Evolutionary conservation across 2,888 invertebrate species (phyloP).

Genomic region (Cantharis nigra): DNA sequence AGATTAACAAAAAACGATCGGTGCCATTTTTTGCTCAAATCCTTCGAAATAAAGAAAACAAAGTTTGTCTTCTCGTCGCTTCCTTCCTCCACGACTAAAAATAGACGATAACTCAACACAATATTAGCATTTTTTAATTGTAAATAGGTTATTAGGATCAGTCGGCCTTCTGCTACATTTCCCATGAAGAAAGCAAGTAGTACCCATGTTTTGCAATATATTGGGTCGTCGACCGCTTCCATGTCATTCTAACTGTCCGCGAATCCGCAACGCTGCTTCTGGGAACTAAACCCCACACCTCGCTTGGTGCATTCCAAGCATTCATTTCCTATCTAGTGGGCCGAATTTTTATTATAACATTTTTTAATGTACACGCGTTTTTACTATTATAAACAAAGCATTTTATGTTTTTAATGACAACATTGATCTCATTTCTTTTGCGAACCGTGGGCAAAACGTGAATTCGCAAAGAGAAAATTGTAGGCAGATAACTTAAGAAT

Average conservation of each 20-base stretch:
- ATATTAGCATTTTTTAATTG: conserved; percentile 1
- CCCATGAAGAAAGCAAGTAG: conserved; percentile 28
- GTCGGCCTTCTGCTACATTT: conserved; percentile 25
- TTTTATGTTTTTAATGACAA: conserved; percentile 2
- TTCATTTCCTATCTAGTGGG: conserved; percentile 41
- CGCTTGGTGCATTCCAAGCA: conserved; percentile 47
- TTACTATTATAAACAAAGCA: conserved; percentile 3
- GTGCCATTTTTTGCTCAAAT: neutral
- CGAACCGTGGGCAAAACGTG: conserved; percentile 1
- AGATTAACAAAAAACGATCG: neutral
- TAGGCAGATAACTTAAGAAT: neutral
- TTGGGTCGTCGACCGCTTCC: conserved; percentile 58
- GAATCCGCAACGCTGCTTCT: conserved; percentile 55
- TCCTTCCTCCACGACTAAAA: neutral
- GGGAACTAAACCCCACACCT: conserved; percentile 57
- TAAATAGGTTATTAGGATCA: conserved; percentile 30
- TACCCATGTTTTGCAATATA: conserved; percentile 25
- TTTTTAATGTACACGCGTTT: conserved; percentile 12
- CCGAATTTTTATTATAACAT: conserved; percentile 23
- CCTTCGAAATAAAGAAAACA: neutral
- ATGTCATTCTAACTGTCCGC: conserved; percentile 56
- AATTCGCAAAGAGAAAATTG: neutral
- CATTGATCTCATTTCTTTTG: neutral
- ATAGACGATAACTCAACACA: neutral
- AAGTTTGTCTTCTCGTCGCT: neutral